Percentiles rank a stretch among this genome's conserved stretches.
Conservation (phyloP, 2,888 invertebrate genomes). For the Drosophila meridiana region DNA sequence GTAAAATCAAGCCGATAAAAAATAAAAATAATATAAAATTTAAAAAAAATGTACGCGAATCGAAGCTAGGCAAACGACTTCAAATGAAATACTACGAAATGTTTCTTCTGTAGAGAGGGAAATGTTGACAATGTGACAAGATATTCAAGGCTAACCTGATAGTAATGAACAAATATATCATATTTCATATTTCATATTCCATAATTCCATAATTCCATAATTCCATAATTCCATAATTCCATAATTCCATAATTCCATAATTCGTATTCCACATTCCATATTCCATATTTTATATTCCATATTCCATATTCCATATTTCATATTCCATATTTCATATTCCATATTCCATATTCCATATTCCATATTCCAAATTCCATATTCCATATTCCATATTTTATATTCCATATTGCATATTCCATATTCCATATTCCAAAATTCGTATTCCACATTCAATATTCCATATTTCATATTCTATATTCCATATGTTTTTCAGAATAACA, state of each 20-base stretch:
- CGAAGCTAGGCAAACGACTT: slow-evolving; percentile 4
- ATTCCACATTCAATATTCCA: background rate
- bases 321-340: slow-evolving; percentile 8
- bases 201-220: slow-evolving; percentile 6
- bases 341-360: slow-evolving; percentile 10
- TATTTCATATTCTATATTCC: slow-evolving; percentile 4
- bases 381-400: slow-evolving; percentile 9
- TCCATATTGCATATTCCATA: slow-evolving; percentile 9
- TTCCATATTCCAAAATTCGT: background rate
- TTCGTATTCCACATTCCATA: slow-evolving; percentile 5
- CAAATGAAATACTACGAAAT: slow-evolving; percentile 9
- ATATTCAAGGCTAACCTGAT: background rate
- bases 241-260: slow-evolving; percentile 5
- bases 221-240: slow-evolving; percentile 10
- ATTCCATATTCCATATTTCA: slow-evolving; percentile 8
- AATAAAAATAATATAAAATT: background rate
- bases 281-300: slow-evolving; percentile 13
- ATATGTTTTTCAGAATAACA: background rate
- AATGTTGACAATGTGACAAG: background rate
- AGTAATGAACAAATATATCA: background rate
- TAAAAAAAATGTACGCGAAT: background rate
- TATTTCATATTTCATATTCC: slow-evolving; percentile 6
- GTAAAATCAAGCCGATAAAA: background rate
- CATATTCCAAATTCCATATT: slow-evolving; percentile 9
- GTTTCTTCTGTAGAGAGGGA: background rate